Percentiles rank a stretch among this genome's conserved stretches.
Conservation (phyloP, 2,888 invertebrate genomes). For the Tenthredo mesomela region DNA sequence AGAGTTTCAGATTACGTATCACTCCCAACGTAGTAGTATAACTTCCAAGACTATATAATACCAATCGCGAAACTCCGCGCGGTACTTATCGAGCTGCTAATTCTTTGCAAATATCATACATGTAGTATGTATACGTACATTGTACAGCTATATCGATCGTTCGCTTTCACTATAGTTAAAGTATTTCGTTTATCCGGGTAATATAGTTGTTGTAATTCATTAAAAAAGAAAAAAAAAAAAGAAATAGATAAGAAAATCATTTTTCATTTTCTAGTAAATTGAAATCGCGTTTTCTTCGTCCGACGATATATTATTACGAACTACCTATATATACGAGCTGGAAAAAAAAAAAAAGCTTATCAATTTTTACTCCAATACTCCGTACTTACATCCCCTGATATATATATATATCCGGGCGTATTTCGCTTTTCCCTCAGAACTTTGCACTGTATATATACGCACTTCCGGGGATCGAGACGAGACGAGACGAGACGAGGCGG, state of each 20-base stretch:
- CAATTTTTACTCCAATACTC: background rate
- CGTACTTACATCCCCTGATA: background rate
- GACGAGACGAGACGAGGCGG: no score
- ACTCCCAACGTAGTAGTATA: background rate
- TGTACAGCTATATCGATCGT: background rate
- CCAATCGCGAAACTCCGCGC: background rate
- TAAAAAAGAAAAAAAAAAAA: background rate
- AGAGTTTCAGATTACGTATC: conserved; percentile 20
- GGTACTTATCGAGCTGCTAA: background rate
- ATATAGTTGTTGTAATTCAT: background rate
- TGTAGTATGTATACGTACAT: no score
- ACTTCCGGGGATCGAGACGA: background rate
- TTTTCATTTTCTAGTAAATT: background rate
- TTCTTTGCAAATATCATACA: conserved; percentile 17
- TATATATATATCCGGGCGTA: background rate
- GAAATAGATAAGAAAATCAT: background rate
- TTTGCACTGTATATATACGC: background rate
- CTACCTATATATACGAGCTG: background rate
- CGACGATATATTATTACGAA: background rate
- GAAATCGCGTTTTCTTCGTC: background rate
- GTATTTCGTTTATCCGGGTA: background rate
- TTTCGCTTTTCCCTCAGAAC: background rate
- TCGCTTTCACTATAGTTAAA: background rate
- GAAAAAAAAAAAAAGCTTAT: background rate
- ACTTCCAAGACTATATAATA: conserved; percentile 22